Percentiles rank a stretch among this genome's conserved stretches.
These are phyloP conservation scores for Saimiri boliviensis DNA, from an alignment of 2,113 vertebrate species.

Conservation along the genomic window DNA sequence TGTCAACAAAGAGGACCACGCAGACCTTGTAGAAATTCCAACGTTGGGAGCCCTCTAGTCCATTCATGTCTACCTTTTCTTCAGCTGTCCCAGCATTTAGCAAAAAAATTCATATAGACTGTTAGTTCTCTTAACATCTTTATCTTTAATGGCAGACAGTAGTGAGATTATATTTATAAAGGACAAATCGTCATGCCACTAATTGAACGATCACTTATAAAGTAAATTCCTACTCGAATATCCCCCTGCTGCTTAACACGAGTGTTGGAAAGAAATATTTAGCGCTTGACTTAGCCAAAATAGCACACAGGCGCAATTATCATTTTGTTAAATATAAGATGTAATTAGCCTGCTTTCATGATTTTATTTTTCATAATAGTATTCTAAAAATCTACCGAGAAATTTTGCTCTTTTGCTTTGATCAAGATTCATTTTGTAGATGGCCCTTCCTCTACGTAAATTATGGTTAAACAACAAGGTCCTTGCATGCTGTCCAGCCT, in stretches of 20 bases:
- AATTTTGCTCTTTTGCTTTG: neutral
- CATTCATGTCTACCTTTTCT: neutral
- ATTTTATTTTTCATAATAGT: slow-evolving; percentile 12
- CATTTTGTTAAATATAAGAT: slow-evolving; percentile 29
- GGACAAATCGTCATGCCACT: neutral
- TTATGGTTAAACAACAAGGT: neutral
- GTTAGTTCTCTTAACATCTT: neutral
- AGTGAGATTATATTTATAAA: neutral
- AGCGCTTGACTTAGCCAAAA: neutral
- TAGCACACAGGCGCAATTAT: neutral
- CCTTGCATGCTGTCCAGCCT: fast-evolving
- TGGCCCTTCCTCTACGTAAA: neutral
- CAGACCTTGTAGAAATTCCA: neutral
- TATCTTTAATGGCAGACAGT: neutral
- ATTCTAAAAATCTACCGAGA: neutral
- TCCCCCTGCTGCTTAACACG: neutral
- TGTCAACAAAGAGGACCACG: too few species aligned
- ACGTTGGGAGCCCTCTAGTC: neutral
- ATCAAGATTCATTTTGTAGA: neutral
- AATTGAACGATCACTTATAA: neutral
- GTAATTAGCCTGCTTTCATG: slow-evolving; percentile 26
- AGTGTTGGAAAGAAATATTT: neutral
- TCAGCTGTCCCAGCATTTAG: neutral
- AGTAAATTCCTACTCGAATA: neutral
- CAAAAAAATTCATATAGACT: neutral